Evolutionary conservation across 2,113 vertebrate genomes (phyloP).

Genomic region (Lophius piscatorius): DNA sequence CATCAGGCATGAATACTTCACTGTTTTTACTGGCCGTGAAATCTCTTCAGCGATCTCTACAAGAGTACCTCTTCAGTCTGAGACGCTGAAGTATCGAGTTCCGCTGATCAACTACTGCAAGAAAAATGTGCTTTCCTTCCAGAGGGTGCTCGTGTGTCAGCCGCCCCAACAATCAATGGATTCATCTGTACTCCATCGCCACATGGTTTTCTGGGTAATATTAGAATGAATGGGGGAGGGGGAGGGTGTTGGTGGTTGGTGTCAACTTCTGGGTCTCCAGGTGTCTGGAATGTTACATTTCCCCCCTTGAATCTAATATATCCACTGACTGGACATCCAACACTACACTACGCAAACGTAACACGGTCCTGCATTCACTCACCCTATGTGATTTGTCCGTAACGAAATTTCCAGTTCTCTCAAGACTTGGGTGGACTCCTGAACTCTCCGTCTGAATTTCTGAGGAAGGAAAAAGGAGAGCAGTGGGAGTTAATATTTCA

Average conservation of each 20-base stretch:
- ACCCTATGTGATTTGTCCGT: conserved; percentile 98
- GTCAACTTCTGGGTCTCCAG: conserved; percentile 47
- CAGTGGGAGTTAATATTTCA: conserved; percentile 54
- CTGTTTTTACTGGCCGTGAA: conserved; percentile 39
- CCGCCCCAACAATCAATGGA: conserved; percentile 56
- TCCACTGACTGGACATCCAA: conserved; percentile 30
- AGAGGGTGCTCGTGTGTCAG: conserved; percentile 40
- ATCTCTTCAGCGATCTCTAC: conserved; percentile 12
- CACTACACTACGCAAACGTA: conserved; percentile 10
- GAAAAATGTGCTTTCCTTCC: conserved; percentile 41
- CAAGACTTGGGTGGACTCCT: conserved; percentile 97
- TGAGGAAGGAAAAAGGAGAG: conserved; percentile 61
- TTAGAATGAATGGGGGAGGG: conserved; percentile 48
- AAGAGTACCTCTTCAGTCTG: not conserved
- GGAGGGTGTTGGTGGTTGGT: conserved; percentile 46
- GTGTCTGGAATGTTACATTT: conserved; percentile 67
- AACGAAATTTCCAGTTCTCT: conserved; percentile 98
- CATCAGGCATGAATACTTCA: conserved; percentile 14
- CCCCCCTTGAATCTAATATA: conserved; percentile 54
- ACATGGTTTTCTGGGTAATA: conserved; percentile 59
- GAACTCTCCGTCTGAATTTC: conserved; percentile 98
- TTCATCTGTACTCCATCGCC: conserved; percentile 55
- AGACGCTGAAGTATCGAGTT: not conserved
- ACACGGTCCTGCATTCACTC: conserved; percentile 71
- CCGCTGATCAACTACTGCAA: conserved; percentile 6